These are phyloP conservation scores for Scleropages formosus DNA, from an alignment of 2,797 vertebrate genomes.

Conservation along the genomic window DNA sequence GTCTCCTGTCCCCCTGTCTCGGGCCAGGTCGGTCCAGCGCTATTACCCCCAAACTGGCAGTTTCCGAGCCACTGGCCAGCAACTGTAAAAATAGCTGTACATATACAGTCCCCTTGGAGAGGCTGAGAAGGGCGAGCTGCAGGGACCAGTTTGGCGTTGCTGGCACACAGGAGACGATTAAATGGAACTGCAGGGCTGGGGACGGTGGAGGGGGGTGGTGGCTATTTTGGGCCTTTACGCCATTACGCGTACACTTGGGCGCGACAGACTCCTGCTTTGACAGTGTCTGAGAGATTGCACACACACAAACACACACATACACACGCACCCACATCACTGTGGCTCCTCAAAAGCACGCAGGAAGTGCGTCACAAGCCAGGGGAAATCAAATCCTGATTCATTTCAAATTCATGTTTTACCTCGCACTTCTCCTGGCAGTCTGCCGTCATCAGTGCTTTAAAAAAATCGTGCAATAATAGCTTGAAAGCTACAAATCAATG, in stretches of 20 bases:
- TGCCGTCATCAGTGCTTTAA: not conserved
- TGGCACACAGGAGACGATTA: slow-evolving; percentile 3
- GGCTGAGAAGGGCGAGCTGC: not conserved
- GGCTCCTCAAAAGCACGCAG: not conserved
- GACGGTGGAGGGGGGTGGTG: not conserved
- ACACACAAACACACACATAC: not conserved
- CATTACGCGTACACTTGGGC: not conserved
- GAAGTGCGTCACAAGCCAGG: not conserved
- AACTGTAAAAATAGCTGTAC: slow-evolving; percentile 3
- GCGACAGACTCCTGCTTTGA: not conserved
- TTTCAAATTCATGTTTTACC: not conserved
- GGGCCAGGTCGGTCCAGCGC: no score
- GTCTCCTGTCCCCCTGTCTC: no score
- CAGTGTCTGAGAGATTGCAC: slow-evolving; percentile 4
- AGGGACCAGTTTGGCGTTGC: not conserved
- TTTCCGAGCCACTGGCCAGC: not conserved
- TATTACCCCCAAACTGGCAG: not conserved
- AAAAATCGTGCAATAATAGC: no score
- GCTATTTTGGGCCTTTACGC: slow-evolving; percentile 25
- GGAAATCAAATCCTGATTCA: not conserved
- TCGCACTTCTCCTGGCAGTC: no score
- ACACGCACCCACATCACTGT: not conserved
- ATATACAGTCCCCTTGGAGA: not conserved
- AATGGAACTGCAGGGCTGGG: slow-evolving; percentile 15
- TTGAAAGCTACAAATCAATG: no score